Evolutionary conservation across 2,888 invertebrate genomes (phyloP).

Genomic region (Beris chalybata): DNA sequence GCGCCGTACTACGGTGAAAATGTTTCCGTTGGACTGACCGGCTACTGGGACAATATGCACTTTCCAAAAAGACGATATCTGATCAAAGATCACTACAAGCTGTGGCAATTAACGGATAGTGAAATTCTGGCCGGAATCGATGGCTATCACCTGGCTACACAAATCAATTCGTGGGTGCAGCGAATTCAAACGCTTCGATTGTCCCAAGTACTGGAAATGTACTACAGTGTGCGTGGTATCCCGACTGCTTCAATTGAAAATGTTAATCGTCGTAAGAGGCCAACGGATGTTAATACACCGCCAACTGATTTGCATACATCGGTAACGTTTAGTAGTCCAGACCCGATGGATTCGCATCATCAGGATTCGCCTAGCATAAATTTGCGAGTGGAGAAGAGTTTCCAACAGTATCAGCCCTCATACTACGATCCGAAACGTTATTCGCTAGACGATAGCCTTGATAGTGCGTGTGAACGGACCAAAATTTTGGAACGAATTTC

Average conservation of each 20-base stretch:
- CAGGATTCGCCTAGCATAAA: neutral
- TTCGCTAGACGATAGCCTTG: conserved; percentile 29
- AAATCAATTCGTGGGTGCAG: conserved; percentile 60
- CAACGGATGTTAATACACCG: neutral
- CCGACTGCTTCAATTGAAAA: conserved; percentile 61
- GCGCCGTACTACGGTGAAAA: conserved; percentile 59
- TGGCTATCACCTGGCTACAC: conserved; percentile 60
- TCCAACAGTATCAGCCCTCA: neutral
- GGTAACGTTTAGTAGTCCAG: conserved; percentile 35
- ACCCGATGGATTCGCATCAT: conserved; percentile 42
- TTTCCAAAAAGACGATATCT: conserved; percentile 62
- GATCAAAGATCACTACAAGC: conserved; percentile 53
- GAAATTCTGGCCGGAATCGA: conserved; percentile 71
- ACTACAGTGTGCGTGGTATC: conserved; percentile 66
- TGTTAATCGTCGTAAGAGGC: conserved; percentile 47
- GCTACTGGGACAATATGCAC: conserved; percentile 68
- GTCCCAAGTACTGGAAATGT: conserved; percentile 69
- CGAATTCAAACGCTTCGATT: conserved; percentile 60
- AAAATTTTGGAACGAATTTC: conserved; percentile 40
- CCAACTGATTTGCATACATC: neutral
- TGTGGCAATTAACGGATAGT: conserved; percentile 68
- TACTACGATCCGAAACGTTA: conserved; percentile 29
- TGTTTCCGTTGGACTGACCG: conserved; percentile 61
- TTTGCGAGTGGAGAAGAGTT: too few species aligned
- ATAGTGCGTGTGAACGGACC: conserved; percentile 40